Percentiles rank a stretch among this genome's conserved stretches.
phyloP scores from a whole-genome alignment of 2,888 invertebrate species.

The Alloplasta piceator region DNA sequence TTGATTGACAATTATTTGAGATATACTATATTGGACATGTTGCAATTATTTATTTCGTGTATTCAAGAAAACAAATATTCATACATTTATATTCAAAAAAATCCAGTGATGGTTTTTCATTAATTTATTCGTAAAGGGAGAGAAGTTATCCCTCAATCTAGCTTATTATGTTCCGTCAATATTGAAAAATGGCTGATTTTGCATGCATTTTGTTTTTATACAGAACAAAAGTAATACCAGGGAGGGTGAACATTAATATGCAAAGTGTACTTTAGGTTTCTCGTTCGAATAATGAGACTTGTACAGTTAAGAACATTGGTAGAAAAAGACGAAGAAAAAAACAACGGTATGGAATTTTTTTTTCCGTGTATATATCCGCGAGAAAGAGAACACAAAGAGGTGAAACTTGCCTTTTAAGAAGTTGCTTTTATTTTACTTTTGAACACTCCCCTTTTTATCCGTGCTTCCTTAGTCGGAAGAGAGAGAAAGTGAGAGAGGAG shows the following conservation, averaged over 20 bases:
- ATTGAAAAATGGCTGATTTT: no score
- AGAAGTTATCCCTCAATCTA: no score
- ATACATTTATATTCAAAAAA: no score
- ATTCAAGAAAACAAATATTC: no score
- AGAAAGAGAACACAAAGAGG: slow-evolving; percentile 67
- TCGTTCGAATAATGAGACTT: slow-evolving; percentile 25
- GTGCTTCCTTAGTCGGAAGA: not conserved
- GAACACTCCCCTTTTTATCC: slow-evolving; percentile 56
- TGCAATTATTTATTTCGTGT: no score
- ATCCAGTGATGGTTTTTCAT: no score
- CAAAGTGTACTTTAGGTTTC: slow-evolving; percentile 10
- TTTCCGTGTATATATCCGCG: slow-evolving; percentile 46
- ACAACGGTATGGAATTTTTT: slow-evolving; percentile 38
- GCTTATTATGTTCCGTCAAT: no score
- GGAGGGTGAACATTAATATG: slow-evolving; percentile 1
- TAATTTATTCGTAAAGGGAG: no score
- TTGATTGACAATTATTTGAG: no score
- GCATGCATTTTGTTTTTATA: not conserved
- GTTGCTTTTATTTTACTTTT: slow-evolving; percentile 71
- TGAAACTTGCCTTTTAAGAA: slow-evolving; percentile 77
- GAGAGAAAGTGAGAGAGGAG: not conserved
- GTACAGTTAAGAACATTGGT: slow-evolving; percentile 19
- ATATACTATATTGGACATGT: no score
- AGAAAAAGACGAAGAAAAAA: slow-evolving; percentile 27
- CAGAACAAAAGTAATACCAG: not conserved